Conservation (phyloP, 2,888 invertebrate genomes). For the Drosophila macrothrix region DNA sequence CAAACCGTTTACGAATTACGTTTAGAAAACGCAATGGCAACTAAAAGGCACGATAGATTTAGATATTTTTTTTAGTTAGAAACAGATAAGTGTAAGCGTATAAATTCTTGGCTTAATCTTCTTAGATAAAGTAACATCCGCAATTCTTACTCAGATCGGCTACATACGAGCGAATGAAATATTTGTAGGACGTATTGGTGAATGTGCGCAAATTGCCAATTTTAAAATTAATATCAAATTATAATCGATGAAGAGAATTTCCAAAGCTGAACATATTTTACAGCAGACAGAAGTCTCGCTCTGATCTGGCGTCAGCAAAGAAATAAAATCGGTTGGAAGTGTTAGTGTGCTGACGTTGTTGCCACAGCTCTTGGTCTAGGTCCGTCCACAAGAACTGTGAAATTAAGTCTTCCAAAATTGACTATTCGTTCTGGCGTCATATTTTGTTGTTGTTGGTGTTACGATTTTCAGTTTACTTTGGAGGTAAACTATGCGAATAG, state of each 20-base stretch:
- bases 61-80: not conserved
- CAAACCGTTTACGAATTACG: not conserved
- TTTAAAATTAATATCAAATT: not conserved
- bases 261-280: not conserved
- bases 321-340: constrained; percentile 30
- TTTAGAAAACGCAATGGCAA: not conserved
- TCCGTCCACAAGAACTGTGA: not conserved
- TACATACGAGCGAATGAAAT: not conserved
- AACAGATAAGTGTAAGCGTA: not conserved
- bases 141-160: not conserved
- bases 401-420: not conserved
- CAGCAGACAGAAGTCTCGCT: not conserved
- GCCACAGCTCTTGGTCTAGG: constrained; percentile 19
- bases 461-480: constrained; percentile 11
- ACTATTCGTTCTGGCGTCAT: constrained; percentile 1
- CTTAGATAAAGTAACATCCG: not conserved
- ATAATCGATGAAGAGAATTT: not conserved
- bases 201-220: not conserved
- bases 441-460: constrained; percentile 8
- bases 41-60: not conserved
- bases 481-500: constrained; percentile 30
- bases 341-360: constrained; percentile 1
- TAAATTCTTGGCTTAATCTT: not conserved
- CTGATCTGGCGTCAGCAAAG: constrained; percentile 13
- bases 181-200: not conserved